Evolutionary conservation across 2,113 vertebrate species (phyloP).

Genomic region (Malurus melanocephalus): DNA sequence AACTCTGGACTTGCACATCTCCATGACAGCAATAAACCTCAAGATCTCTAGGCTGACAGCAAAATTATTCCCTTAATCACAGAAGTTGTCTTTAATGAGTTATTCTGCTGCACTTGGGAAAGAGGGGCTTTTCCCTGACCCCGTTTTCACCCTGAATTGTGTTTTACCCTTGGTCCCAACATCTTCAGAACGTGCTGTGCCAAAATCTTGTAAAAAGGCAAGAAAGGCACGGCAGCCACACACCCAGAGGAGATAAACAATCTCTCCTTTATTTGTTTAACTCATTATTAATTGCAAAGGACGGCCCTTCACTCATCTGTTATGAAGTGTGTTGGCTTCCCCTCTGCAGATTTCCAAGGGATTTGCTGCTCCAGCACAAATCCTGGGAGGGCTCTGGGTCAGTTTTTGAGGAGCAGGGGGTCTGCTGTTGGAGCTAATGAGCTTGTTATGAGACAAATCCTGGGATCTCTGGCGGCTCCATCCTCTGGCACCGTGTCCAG

Average conservation of each 20-base stretch:
- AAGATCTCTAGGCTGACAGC: background rate
- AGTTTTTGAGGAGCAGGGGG: background rate
- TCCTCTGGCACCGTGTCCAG: background rate
- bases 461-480: background rate
- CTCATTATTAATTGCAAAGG: background rate
- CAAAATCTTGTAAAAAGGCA: background rate
- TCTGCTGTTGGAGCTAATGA: conserved; percentile 35
- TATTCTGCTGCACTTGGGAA: background rate
- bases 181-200: background rate
- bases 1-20: background rate
- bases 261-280: background rate
- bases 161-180: background rate
- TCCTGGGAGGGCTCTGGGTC: background rate
- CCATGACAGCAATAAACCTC: rapidly evolving
- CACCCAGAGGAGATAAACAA: background rate
- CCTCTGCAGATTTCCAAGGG: background rate
- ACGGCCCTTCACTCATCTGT: background rate
- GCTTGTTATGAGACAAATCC: conserved; percentile 7
- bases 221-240: background rate
- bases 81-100: background rate
- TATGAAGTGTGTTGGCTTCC: background rate
- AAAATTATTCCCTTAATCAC: background rate
- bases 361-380: background rate
- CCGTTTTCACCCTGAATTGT: background rate
- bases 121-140: background rate